Evolutionary conservation across 2,113 vertebrate genomes (phyloP).

Genomic region (Macrotus californicus): DNA sequence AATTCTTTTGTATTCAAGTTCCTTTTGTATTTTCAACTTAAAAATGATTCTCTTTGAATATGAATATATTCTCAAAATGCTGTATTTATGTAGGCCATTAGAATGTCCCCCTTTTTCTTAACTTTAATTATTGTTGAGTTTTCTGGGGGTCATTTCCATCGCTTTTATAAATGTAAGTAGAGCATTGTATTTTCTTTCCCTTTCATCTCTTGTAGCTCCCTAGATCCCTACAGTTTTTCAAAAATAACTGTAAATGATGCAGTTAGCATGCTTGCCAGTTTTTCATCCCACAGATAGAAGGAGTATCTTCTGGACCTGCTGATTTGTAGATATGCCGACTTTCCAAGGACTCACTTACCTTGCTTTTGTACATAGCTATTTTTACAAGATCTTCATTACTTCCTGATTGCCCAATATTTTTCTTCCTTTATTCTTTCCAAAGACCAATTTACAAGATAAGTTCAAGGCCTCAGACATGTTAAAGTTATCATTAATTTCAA

Average conservation of each 20-base stretch:
- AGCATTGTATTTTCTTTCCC: slow-evolving; percentile 55
- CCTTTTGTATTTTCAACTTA: slow-evolving; percentile 32
- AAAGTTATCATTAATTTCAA: slow-evolving; percentile 68
- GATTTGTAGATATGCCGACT: slow-evolving; percentile 60
- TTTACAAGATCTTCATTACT: slow-evolving; percentile 73
- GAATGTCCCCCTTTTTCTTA: background rate
- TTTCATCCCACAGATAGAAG: slow-evolving; percentile 65
- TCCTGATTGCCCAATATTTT: slow-evolving; percentile 70
- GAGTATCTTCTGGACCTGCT: slow-evolving; percentile 67
- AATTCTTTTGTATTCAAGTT: slow-evolving; percentile 37
- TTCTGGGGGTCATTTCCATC: slow-evolving; percentile 41
- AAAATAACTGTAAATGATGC: slow-evolving; percentile 72
- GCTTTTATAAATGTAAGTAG: slow-evolving; percentile 46
- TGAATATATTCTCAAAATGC: slow-evolving; percentile 4
- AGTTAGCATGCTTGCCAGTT: slow-evolving; percentile 68
- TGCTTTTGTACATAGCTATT: slow-evolving; percentile 68
- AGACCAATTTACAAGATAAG: slow-evolving; percentile 66
- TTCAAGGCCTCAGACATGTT: slow-evolving; percentile 58
- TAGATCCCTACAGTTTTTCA: slow-evolving; percentile 59
- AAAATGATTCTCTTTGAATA: slow-evolving; percentile 23
- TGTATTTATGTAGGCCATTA: slow-evolving; percentile 2
- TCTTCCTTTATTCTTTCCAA: slow-evolving; percentile 65
- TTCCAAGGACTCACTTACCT: slow-evolving; percentile 60
- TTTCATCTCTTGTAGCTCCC: slow-evolving; percentile 56
- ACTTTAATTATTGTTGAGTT: slow-evolving; percentile 46